Base-by-base conservation (phyloP, 2,888 invertebrate genomes). In the Hyles lineata region DNA sequence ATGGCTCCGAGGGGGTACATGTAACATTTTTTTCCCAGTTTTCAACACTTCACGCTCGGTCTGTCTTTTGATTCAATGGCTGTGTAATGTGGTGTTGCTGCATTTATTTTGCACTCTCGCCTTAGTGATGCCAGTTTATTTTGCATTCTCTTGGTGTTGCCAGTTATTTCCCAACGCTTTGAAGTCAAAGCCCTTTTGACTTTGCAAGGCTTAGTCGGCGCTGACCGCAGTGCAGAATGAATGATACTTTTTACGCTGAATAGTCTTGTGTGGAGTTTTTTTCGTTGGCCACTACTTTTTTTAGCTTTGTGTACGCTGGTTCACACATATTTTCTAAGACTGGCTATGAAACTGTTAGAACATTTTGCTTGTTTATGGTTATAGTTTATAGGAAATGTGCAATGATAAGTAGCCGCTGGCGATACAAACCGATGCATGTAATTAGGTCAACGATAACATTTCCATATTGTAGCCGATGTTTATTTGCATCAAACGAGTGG, bases 51-150 rank as follows among this genome's bases (percentile, higher is more conserved):
- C 90, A 93, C 92, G 93, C 92, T 90, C 89, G 79, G 92, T 89
- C 92, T 92, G 90, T 87, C 90, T 91, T 92, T 92, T 92, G 91
- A 94, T 92, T 92, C 94, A 94, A 87, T 94, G 94, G 90, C 91
- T 92, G 90, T 93, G 93, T 93, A 91, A 93, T 93, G 88, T 87
- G 92, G 85, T 90, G 92, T 91, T 90, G 92, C 87, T 83, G 88
- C 92, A 93, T 94, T 94, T 94, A 93, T 93, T 94, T 93, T 94
- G 89, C 92, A 90, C 92, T 92, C 90, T 90, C 87, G 83, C 87
- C 83, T 85, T 84, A 83, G 87, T 85, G 89, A 81, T 87, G 87
- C 84, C 82, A 87, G 90, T 91, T 89, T 91, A 91, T 91, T 91
- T 90, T 90, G 86, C 89, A 90, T 88, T 91, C 92, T 90, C 89